These are phyloP conservation scores for Antedon mediterranea DNA, from an alignment of 53 echinoderm and acorn worm genomes.

Conservation along the genomic window DNA sequence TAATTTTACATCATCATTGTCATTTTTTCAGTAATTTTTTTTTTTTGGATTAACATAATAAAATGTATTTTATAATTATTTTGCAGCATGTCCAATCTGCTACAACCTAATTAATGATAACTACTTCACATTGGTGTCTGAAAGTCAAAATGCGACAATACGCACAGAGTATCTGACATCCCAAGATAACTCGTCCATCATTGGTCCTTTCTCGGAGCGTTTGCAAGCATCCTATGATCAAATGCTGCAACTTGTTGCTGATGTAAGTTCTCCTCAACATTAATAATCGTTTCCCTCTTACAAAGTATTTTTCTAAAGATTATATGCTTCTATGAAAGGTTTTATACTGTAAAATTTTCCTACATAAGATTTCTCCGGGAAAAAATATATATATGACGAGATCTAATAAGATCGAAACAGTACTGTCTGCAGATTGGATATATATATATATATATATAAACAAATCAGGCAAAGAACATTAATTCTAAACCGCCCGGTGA, in stretches of 20 bases:
- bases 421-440: no score
- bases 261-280: constrained; percentile 13
- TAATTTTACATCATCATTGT: constrained; percentile 56
- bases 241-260: constrained; percentile 30
- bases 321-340: no score
- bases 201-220: constrained; percentile 38
- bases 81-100: constrained; percentile 51
- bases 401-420: no score
- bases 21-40: constrained; percentile 30
- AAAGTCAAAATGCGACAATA: constrained; percentile 8
- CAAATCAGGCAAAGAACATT: no score
- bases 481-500: no score
- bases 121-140: constrained; percentile 6
- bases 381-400: no score
- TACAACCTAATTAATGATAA: constrained; percentile 41
- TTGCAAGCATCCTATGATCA: constrained; percentile 31
- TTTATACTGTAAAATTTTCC: no score
- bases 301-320: no score
- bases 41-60: not conserved
- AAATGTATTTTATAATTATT: not conserved
- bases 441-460: no score
- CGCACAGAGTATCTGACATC: constrained; percentile 16
- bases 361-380: no score
- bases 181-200: constrained; percentile 20
- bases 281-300: no score